A percentile compares a stretch with the other conserved stretches of the same genome.
phyloP scores from a whole-genome alignment of 2,797 vertebrate species.

The Oceanodroma leucorhoa region DNA sequence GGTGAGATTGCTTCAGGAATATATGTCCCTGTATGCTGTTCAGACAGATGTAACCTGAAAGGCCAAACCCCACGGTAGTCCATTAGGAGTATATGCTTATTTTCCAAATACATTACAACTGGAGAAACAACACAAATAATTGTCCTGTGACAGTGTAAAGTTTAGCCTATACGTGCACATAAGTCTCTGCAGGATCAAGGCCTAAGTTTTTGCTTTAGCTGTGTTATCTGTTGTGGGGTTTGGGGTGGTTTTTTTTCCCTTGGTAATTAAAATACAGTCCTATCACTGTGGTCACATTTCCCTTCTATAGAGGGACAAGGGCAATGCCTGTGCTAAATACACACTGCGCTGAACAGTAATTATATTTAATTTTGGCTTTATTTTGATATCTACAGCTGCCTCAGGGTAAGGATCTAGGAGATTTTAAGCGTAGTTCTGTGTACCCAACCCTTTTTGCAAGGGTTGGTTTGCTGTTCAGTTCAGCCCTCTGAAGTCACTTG shows the following conservation, averaged over 20 bases:
- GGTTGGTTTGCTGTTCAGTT: not conserved
- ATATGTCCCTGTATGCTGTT: not conserved
- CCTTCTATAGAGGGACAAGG: not conserved
- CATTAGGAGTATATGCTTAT: not conserved
- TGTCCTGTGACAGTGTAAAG: not conserved
- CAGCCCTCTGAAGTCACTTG: not conserved
- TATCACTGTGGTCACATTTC: not conserved
- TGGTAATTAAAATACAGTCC: constrained; percentile 2
- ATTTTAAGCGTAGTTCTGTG: not conserved
- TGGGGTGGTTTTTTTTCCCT: not conserved
- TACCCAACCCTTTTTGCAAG: not conserved
- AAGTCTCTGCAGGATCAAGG: not conserved
- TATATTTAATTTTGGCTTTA: constrained; percentile 11
- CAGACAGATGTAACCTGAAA: not conserved
- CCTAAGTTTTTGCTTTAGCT: not conserved
- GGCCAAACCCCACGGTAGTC: not conserved
- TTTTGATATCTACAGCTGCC: constrained; percentile 5
- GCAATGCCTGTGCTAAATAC: not conserved
- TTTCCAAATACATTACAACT: not conserved
- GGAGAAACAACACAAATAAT: not conserved
- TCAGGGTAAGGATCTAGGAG: not conserved
- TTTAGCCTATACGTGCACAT: not conserved
- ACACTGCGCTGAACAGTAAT: not conserved
- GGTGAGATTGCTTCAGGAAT: not conserved
- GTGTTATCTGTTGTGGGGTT: not conserved